Evolutionary conservation across 2,888 invertebrate genomes (phyloP).

Genomic region (Hypomecis punctinalis): DNA sequence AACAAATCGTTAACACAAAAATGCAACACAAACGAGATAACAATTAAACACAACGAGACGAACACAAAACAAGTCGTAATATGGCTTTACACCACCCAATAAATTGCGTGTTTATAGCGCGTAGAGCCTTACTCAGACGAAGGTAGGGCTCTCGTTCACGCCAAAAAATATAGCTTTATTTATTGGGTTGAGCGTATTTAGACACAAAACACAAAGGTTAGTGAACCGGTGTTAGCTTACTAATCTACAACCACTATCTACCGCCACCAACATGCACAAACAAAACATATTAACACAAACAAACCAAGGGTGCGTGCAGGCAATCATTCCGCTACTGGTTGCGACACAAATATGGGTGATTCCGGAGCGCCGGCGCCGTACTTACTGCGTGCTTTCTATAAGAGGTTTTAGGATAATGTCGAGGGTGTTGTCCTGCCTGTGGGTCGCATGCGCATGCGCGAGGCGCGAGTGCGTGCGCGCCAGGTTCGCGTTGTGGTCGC

Average conservation of each 20-base stretch:
- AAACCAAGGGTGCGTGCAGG: conserved; percentile 76
- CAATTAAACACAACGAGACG: conserved; percentile 41
- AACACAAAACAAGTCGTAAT: conserved; percentile 36
- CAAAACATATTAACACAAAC: conserved; percentile 51
- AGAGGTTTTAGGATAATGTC: conserved; percentile 85
- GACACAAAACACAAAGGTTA: conserved; percentile 43
- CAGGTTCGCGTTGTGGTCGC: conserved; percentile 76
- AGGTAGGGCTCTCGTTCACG: not conserved
- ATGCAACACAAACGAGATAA: conserved; percentile 28
- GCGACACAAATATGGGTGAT: conserved; percentile 66
- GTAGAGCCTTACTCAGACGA: not conserved
- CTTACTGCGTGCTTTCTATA: conserved; percentile 86
- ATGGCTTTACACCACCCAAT: conserved; percentile 9
- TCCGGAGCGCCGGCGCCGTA: conserved; percentile 63
- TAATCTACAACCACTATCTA: conserved; percentile 51
- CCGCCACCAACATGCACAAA: conserved; percentile 69
- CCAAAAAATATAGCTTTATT: conserved; percentile 2
- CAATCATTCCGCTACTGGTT: conserved; percentile 75
- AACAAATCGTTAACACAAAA: conserved; percentile 38
- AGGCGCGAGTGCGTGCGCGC: conserved; percentile 76
- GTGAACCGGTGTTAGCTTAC: conserved; percentile 65
- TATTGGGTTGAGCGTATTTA: conserved; percentile 14
- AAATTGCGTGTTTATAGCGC: conserved; percentile 1
- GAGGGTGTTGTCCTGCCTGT: conserved; percentile 83
- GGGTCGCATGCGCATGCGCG: conserved; percentile 59